Conservation (phyloP, 1,140 invertebrate genomes). For the Pissodes strobi region DNA sequence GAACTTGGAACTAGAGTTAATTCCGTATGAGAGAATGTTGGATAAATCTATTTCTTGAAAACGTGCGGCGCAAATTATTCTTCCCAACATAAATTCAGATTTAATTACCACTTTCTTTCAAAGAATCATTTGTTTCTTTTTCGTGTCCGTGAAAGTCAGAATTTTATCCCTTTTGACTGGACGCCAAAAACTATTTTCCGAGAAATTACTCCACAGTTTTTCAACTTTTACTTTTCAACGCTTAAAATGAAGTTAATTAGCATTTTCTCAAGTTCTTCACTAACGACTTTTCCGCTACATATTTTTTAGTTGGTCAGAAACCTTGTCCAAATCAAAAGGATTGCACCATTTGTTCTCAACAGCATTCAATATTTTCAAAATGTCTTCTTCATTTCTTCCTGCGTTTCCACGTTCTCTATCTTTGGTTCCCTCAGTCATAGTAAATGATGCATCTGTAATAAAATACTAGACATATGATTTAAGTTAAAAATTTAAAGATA, state of each 20-base stretch:
- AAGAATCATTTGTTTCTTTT: neutral
- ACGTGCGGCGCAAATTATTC: too few relatives aligned
- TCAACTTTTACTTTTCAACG: neutral
- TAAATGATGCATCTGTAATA: neutral
- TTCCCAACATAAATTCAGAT: conserved; percentile 26
- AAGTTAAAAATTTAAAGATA: neutral
- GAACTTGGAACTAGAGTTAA: conserved; percentile 18
- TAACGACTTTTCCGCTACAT: conserved; percentile 10
- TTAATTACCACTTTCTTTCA: conserved; percentile 14
- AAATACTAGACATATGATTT: neutral
- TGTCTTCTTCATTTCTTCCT: conserved; percentile 15
- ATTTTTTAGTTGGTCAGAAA: conserved; percentile 7
- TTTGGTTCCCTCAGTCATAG: neutral
- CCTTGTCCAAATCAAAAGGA: conserved; percentile 17
- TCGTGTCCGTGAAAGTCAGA: conserved; percentile 10
- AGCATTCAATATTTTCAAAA: conserved; percentile 7
- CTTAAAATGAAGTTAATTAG: conserved; percentile 17
- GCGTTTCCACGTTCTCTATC: neutral
- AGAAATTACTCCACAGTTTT: neutral
- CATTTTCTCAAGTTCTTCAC: neutral
- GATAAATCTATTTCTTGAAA: too few relatives aligned
- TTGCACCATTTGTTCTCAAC: conserved; percentile 17
- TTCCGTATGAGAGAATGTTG: conserved; percentile 23
- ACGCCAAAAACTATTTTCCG: conserved; percentile 11
- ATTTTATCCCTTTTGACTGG: conserved; percentile 21